phyloP scores from a whole-genome alignment of 2,888 invertebrate genomes.

The Pegoplata infirma region DNA sequence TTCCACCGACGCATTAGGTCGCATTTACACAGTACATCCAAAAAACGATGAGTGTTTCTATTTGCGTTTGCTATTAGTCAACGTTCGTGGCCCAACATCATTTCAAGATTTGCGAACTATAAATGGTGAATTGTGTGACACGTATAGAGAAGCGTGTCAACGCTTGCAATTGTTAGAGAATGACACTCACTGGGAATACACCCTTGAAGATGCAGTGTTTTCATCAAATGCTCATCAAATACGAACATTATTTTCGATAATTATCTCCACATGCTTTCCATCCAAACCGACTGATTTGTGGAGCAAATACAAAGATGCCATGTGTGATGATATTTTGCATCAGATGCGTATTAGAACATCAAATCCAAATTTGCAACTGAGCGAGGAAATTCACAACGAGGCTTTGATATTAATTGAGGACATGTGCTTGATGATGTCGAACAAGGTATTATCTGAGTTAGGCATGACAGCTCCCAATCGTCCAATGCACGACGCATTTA shows the following conservation, averaged over 20 bases:
- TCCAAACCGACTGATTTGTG: constrained; percentile 59
- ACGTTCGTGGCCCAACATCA: constrained; percentile 71
- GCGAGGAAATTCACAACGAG: constrained; percentile 56
- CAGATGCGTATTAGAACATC: neutral
- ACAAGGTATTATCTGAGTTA: constrained; percentile 56
- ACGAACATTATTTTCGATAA: constrained; percentile 64
- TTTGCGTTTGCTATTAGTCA: constrained; percentile 71
- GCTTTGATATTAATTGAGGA: constrained; percentile 54
- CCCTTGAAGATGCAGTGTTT: constrained; percentile 52
- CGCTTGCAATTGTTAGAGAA: constrained; percentile 69
- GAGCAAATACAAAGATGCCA: constrained; percentile 57
- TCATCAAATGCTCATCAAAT: constrained; percentile 48
- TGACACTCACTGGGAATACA: constrained; percentile 63
- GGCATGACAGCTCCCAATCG: constrained; percentile 50
- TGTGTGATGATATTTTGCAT: constrained; percentile 63
- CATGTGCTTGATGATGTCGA: constrained; percentile 51
- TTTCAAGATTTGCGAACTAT: constrained; percentile 71
- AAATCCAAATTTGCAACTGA: constrained; percentile 16
- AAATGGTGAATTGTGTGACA: constrained; percentile 69
- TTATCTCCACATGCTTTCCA: constrained; percentile 61
- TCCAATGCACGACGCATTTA: constrained; percentile 36
- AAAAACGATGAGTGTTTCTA: constrained; percentile 63
- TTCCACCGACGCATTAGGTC: constrained; percentile 66
- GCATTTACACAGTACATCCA: constrained; percentile 64
- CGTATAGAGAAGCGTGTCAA: constrained; percentile 73